These are phyloP conservation scores for Gopherus flavomarginatus DNA, from an alignment of 2,113 vertebrate genomes.

Conservation along the genomic window DNA sequence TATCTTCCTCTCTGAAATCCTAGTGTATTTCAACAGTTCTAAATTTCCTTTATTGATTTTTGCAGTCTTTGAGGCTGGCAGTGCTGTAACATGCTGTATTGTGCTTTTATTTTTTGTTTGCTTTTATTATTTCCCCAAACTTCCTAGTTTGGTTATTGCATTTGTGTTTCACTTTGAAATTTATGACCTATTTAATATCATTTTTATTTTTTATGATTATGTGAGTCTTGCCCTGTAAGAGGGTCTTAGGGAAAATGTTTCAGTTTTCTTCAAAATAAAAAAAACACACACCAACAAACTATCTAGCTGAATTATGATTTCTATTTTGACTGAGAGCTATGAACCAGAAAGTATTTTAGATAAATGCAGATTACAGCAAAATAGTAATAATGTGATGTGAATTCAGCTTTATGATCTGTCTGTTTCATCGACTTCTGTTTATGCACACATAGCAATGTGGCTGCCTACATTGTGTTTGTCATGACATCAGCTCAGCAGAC, in stretches of 20 bases:
- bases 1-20: slow-evolving; percentile 7
- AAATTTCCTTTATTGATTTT: slow-evolving; percentile 26
- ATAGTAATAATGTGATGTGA: slow-evolving; percentile 43
- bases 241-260: slow-evolving; percentile 72
- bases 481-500: fast-evolving
- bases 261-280: slow-evolving; percentile 64
- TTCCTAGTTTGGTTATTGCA: slow-evolving; percentile 63
- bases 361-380: slow-evolving; percentile 46
- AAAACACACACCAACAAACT: slow-evolving; percentile 42
- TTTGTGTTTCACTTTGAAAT: slow-evolving; percentile 76
- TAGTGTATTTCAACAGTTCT: slow-evolving; percentile 21
- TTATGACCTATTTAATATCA: slow-evolving; percentile 74
- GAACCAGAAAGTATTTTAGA: slow-evolving; percentile 72
- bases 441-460: not conserved
- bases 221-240: slow-evolving; percentile 67
- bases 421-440: slow-evolving; percentile 55
- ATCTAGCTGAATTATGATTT: slow-evolving; percentile 68
- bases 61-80: slow-evolving; percentile 18
- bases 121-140: slow-evolving; percentile 72
- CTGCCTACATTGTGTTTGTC: not conserved
- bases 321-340: slow-evolving; percentile 64
- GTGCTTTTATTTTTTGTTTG: slow-evolving; percentile 52
- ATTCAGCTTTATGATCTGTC: slow-evolving; percentile 67
- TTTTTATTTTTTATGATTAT: slow-evolving; percentile 79
- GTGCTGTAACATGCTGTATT: not conserved